Evolutionary conservation across 1,140 invertebrate species (phyloP), one percentile per base, ranked within the genome.

Genomic region (Nautilus pompilius): DNA sequence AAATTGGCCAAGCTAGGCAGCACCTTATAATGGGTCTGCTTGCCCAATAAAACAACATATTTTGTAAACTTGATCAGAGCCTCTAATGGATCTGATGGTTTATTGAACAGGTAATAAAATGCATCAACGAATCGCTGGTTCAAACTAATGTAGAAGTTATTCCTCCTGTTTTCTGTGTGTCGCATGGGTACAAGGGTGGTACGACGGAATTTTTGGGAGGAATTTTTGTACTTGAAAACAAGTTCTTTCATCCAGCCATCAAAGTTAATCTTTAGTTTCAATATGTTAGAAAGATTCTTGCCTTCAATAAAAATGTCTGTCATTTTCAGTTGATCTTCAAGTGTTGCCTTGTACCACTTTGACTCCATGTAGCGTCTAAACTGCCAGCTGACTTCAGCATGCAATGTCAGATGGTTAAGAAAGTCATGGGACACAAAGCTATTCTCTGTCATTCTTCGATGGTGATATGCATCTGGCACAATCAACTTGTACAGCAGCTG

Each of bases 1-100:
- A 73, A 62, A 6, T 66, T 46, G 28, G 54, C 48, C 0, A 67
- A 29, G n/a, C 69, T 61, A 17, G 71, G 74, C 24, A 74, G 53
- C 20, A 60, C n/a, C n/a, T n/a, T n/a, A n/a, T n/a, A n/a, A n/a
- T n/a, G n/a, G 69, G 54, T 13, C 45, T 48, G 10, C 10, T 56
- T 59, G n/a, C 61, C 58, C 22, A 73, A 34, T 22, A 66, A 24
- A 30, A 48, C 53, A 20, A 69, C 46, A 36, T 72, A 72, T 55
- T 70, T 75, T n/a, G 65, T 67, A 41, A 77, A 75, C 55, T 70
- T 63, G 54, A 69, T 60, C 15, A 72, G 26, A 5, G 75, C 66
- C 46, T 72, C 70, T 5, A 60, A 62, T 2, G 71, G 71, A 62
- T 73, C 67, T 48, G 45, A 32, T 5, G 56, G 48, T 24, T 24